phyloP scores from a whole-genome alignment of 1,140 invertebrate genomes.

The Hormaphis cornu region DNA sequence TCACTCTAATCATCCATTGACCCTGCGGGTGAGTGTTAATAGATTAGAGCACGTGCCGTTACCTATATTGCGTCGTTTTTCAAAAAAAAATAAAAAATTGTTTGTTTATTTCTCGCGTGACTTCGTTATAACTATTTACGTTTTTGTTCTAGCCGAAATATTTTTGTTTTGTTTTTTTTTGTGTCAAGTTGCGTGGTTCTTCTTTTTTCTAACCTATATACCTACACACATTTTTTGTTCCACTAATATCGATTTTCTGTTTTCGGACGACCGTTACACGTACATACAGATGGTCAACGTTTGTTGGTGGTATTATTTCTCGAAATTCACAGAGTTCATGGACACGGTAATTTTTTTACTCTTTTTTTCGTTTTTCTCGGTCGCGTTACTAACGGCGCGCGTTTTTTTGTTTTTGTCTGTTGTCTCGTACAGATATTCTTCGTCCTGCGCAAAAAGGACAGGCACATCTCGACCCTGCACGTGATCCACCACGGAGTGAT shows the following conservation, averaged over 20 bases:
- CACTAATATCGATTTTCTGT: not conserved
- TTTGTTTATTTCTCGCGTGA: conserved; percentile 23
- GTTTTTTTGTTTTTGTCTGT: no score
- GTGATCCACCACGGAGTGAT: conserved; percentile 88
- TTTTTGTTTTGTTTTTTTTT: conserved; percentile 18
- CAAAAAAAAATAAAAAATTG: not conserved
- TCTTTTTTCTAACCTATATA: not conserved
- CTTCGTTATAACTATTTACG: conserved; percentile 1
- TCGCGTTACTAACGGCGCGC: not conserved
- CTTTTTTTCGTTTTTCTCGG: not conserved
- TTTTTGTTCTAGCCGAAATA: conserved; percentile 9
- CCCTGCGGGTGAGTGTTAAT: conserved; percentile 83
- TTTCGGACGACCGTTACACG: not conserved
- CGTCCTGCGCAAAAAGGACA: conserved; percentile 71
- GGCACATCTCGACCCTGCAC: conserved; percentile 75
- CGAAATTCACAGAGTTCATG: conserved; percentile 76
- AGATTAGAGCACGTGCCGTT: no score
- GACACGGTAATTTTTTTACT: conserved; percentile 50
- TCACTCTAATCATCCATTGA: conserved; percentile 79
- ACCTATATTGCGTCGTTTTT: conserved; percentile 24
- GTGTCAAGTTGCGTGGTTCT: conserved; percentile 26
- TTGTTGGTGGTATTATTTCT: conserved; percentile 81
- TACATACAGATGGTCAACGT: conserved; percentile 60
- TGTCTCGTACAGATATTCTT: conserved; percentile 62
- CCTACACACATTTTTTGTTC: not conserved